phyloP scores from a whole-genome alignment of 2,113 vertebrate genomes.

The Saguinus midas region DNA sequence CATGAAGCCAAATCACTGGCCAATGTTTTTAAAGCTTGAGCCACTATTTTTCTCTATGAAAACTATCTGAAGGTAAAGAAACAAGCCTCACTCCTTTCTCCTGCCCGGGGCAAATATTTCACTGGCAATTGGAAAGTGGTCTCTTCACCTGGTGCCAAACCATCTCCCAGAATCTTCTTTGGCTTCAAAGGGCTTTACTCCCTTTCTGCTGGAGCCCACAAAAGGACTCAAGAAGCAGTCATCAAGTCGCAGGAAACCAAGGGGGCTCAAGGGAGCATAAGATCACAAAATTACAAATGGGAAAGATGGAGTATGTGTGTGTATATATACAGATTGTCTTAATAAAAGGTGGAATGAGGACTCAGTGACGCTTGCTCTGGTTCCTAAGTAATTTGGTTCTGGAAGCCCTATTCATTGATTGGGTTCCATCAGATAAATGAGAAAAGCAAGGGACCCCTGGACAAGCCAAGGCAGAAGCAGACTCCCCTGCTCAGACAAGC shows the following conservation, averaged over 20 bases:
- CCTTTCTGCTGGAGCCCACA: neutral
- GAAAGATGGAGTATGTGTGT: neutral
- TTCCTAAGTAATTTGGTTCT: neutral
- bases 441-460: slow-evolving; percentile 42
- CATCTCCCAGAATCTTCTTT: neutral
- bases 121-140: neutral
- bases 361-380: neutral
- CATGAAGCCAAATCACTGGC: neutral
- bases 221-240: neutral
- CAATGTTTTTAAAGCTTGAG: slow-evolving; percentile 22
- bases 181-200: neutral
- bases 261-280: neutral
- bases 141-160: neutral
- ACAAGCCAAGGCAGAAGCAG: slow-evolving; percentile 48
- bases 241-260: neutral
- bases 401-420: neutral
- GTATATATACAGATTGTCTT: neutral
- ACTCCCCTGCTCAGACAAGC: slow-evolving; percentile 14
- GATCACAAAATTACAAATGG: neutral
- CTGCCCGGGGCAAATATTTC: neutral
- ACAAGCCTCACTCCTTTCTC: neutral
- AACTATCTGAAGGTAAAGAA: neutral
- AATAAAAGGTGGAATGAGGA: neutral
- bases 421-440: neutral
- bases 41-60: neutral